Evolutionary conservation across 1,140 invertebrate genomes (phyloP).

Genomic region (Centruroides sculpturatus): DNA sequence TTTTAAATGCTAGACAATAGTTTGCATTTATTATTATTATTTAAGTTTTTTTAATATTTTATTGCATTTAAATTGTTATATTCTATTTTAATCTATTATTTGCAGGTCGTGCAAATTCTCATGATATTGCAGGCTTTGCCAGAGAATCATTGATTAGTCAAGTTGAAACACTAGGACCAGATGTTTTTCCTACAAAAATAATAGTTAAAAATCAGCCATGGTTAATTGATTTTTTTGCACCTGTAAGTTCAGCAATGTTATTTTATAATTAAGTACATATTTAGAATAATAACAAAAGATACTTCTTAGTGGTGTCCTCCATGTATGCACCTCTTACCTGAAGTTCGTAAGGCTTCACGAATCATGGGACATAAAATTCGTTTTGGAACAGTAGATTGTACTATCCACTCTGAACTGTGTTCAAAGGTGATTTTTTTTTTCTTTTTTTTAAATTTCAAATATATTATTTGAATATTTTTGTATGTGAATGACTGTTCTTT

Average conservation of each 20-base stretch:
- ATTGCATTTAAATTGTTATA: too few species aligned
- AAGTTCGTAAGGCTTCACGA: slow-evolving; percentile 51
- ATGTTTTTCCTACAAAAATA: slow-evolving; percentile 38
- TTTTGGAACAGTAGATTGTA: slow-evolving; percentile 48
- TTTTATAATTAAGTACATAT: too few species aligned
- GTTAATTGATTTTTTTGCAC: slow-evolving; percentile 67
- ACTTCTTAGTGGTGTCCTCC: slow-evolving; percentile 54
- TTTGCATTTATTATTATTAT: too few species aligned
- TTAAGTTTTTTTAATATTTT: too few species aligned
- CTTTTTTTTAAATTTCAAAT: too few species aligned
- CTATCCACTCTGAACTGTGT: slow-evolving; percentile 33
- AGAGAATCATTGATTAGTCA: slow-evolving; percentile 43
- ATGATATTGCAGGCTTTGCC: slow-evolving; percentile 52
- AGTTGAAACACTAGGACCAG: slow-evolving; percentile 44
- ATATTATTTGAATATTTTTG: too few species aligned
- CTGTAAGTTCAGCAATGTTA: slow-evolving; percentile 29
- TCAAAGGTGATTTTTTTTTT: slow-evolving; percentile 20
- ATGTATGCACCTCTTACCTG: slow-evolving; percentile 53
- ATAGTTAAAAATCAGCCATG: slow-evolving; percentile 33
- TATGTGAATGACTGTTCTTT: too few species aligned
- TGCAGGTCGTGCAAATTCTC: slow-evolving; percentile 40
- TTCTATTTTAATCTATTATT: too few species aligned
- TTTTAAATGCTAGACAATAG: too few species aligned
- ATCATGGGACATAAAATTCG: slow-evolving; percentile 31
- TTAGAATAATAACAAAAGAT: too few species aligned